phyloP scores from a whole-genome alignment of 2,113 vertebrate genomes.

The Himantopus leucocephalus region DNA sequence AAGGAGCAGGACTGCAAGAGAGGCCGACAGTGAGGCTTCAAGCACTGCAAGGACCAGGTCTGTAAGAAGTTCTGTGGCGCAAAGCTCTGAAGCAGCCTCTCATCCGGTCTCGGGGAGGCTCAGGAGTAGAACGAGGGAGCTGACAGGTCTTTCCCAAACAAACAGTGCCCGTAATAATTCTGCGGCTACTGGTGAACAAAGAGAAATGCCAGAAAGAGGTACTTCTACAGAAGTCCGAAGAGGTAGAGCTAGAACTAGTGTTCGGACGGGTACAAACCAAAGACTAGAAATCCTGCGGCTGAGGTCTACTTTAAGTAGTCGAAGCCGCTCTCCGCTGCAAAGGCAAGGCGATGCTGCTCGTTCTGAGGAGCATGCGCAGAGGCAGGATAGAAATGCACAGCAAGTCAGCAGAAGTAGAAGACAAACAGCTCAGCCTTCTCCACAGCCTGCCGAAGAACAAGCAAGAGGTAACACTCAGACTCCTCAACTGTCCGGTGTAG shows the following conservation, averaged over 20 bases:
- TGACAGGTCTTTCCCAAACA: neutral
- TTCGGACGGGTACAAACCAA: slow-evolving; percentile 78
- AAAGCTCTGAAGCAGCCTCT: slow-evolving; percentile 62
- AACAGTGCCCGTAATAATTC: neutral
- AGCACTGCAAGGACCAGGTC: slow-evolving; percentile 62
- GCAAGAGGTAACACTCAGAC: neutral
- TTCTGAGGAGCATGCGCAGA: neutral
- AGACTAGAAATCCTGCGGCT: slow-evolving; percentile 77
- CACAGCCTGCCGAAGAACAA: slow-evolving; percentile 25
- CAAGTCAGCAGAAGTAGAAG: slow-evolving; percentile 50
- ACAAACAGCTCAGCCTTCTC: slow-evolving; percentile 24
- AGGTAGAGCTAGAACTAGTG: slow-evolving; percentile 83
- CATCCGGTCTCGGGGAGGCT: slow-evolving; percentile 37
- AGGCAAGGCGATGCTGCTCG: slow-evolving; percentile 27
- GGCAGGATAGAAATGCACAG: slow-evolving; percentile 43
- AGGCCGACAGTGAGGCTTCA: neutral
- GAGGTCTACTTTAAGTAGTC: slow-evolving; percentile 77
- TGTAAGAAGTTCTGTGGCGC: slow-evolving; percentile 53
- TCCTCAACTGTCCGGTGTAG: slow-evolving; percentile 63
- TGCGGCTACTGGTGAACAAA: neutral
- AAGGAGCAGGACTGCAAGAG: slow-evolving; percentile 75
- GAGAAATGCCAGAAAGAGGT: slow-evolving; percentile 27
- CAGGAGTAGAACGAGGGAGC: slow-evolving; percentile 61
- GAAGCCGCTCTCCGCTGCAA: slow-evolving; percentile 87
- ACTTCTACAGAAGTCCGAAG: slow-evolving; percentile 70